Evolutionary conservation across 2,113 vertebrate species (phyloP).

Genomic region (Tachycineta bicolor): DNA sequence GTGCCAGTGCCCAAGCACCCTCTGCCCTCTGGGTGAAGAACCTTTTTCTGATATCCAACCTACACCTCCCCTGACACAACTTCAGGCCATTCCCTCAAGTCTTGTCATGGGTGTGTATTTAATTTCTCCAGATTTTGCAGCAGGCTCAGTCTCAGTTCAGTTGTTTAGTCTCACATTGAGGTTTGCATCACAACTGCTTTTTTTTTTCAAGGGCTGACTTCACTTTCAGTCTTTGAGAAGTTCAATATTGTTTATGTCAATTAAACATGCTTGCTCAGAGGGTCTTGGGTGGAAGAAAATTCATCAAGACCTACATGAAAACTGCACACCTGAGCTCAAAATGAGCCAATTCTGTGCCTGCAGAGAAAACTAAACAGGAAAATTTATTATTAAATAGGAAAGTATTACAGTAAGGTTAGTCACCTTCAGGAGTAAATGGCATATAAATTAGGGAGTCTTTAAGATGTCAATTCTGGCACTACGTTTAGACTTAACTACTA

Average conservation of each 20-base stretch:
- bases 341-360: neutral
- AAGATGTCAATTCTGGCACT: neutral
- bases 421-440: neutral
- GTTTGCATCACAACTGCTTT: neutral
- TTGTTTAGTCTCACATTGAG: neutral
- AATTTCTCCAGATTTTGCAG: neutral
- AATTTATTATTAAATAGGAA: neutral
- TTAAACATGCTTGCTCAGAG: neutral
- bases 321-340: neutral
- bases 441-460: neutral
- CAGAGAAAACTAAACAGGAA: neutral
- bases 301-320: neutral
- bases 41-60: neutral
- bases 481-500: neutral
- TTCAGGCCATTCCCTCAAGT: neutral
- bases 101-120: neutral
- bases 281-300: neutral
- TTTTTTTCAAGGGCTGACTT: neutral
- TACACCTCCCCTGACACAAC: rapidly evolving
- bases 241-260: neutral
- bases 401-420: neutral
- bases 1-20: neutral
- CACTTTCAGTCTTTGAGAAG: neutral
- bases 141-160: neutral
- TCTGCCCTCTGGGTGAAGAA: neutral